Base-by-base conservation (phyloP, 2,113 vertebrate genomes). In the Notarius quadriscutis region DNA sequence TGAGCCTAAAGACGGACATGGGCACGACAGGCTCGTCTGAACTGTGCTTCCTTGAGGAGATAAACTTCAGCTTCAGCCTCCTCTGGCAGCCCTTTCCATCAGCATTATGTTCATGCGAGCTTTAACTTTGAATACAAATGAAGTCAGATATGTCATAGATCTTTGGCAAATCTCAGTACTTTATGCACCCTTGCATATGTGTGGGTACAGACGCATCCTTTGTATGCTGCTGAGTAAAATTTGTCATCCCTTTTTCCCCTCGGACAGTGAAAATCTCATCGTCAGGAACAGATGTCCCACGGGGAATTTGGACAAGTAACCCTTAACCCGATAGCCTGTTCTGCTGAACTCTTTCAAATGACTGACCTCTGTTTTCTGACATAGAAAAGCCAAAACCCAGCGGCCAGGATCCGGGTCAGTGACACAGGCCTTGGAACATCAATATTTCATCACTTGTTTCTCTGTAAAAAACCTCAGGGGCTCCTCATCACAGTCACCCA, bases 371-470 rank as follows among this genome's bases (percentile, higher is more conserved):
- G 51, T 57, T 90, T 90, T 89, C 83, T 88, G 91, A 91, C 91
- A 90, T 87, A 87, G 88, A 89, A 88, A 90, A 91, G 86, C 85
- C 87, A 89, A 87, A 89, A 86, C 86, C 91, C 88, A 87, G 84
- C 74, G 84, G 88, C 85, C 85, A 74, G 74, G 80, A 82, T 69
- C 81, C 20, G 15, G 90, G 90, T 89, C 92, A 90, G 78, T 77
- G 18, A 57, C 88, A 86, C 84, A 82, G 55, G 83, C 63, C 81
- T 84, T 27, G 62, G 80, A 63, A 84, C 74, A 89, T 92, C 88
- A 93, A 90, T 90, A 90, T 85, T 91, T 92, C 84, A 92, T 91
- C 84, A 30, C 88, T n/a, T 30, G 83, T 81, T 78, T 67, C 80
- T 82, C 84, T 85, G 81, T 83, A 41, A 84, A 87, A 85, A 92